Evolutionary conservation across 2,113 vertebrate genomes (phyloP), one percentile per base, ranked within the genome.

Genomic region (Calidris pygmaea): DNA sequence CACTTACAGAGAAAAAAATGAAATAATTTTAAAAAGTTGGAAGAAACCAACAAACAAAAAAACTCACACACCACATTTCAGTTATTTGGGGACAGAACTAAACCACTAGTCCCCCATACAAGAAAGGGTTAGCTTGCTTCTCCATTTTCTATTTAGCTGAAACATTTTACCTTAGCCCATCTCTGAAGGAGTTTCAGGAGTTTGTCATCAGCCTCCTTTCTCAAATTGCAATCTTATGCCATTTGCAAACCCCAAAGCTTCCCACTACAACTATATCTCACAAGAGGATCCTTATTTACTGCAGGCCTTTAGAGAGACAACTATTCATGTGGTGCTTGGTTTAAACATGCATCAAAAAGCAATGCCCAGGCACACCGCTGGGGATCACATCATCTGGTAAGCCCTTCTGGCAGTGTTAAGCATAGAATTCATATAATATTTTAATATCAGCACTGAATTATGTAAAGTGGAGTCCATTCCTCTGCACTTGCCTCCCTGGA

Each of bases 401-500:
- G 45, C 18, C 22, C 4, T 89, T 73, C 76, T 23, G 29, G 21
- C 32, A 60, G 12, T 16, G 12, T 21, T 78, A 77, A 67, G 39
- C 35, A 63, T 50, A 39, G 32, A 77, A 37, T 66, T 72, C 32
- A 55, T 10, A 1, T 14, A 93, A 52, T 5, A 52, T 65, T 81
- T 75, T 34, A 76, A 7, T 41, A 84, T 17, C 32, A 65, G 22
- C 45, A 70, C 12, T 59, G 29, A 87, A 62, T 66, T 47, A 71
- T 0, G 2, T 6, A 60, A 6, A 79, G 30, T 8, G 3, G 22
- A 70, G 20, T n/a, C 41, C 1, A 1, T 32, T n/a, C 11, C 62
- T 68, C 52, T 71, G 26, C 34, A 52, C 9, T 10, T 17, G 23
- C 23, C 56, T 63, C 22, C 39, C 45, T 35, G 15, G 8, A 14